A percentile compares a stretch with the other conserved stretches of the same genome.
Conservation (phyloP, 1,140 invertebrate species). For the Zaprionus vittiger region DNA sequence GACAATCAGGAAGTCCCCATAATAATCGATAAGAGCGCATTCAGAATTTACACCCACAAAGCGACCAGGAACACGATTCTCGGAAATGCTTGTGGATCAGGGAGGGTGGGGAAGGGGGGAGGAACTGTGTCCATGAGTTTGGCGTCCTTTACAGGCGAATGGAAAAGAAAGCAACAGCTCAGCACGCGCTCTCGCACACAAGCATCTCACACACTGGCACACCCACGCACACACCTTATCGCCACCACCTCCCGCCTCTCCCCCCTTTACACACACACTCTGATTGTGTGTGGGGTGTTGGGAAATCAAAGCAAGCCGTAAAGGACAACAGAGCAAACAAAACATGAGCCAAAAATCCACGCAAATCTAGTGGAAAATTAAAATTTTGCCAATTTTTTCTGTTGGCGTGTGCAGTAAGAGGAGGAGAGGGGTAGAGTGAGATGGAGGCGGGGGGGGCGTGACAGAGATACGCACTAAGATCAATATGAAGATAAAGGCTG, state of each 20-base stretch:
- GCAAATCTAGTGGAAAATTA: slow-evolving; percentile 76
- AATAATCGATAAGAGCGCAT: not conserved
- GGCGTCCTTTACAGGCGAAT: not conserved
- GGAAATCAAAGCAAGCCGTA: slow-evolving; percentile 44
- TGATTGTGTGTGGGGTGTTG: slow-evolving; percentile 5
- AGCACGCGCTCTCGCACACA: not conserved
- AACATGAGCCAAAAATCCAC: slow-evolving; percentile 46
- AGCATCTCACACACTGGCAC: not conserved
- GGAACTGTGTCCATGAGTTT: not conserved
- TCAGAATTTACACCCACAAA: slow-evolving; percentile 7
- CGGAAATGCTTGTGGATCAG: not conserved
- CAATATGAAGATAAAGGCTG: slow-evolving; percentile 8
- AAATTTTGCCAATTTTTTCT: slow-evolving; percentile 73
- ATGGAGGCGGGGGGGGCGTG: not conserved
- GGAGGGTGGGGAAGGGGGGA: not conserved
- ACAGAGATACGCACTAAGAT: slow-evolving; percentile 19
- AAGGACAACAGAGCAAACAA: slow-evolving; percentile 8
- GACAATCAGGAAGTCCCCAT: slow-evolving; percentile 3
- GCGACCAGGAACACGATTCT: not conserved
- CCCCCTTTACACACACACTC: not conserved
- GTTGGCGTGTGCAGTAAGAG: slow-evolving; percentile 26
- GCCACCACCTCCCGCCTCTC: too few relatives aligned
- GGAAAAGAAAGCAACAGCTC: not conserved
- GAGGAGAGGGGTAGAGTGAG: too few relatives aligned
- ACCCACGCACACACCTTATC: not conserved